phyloP scores from a whole-genome alignment of 92 coral and sea anemone genomes.

The Actinostola sp. region DNA sequence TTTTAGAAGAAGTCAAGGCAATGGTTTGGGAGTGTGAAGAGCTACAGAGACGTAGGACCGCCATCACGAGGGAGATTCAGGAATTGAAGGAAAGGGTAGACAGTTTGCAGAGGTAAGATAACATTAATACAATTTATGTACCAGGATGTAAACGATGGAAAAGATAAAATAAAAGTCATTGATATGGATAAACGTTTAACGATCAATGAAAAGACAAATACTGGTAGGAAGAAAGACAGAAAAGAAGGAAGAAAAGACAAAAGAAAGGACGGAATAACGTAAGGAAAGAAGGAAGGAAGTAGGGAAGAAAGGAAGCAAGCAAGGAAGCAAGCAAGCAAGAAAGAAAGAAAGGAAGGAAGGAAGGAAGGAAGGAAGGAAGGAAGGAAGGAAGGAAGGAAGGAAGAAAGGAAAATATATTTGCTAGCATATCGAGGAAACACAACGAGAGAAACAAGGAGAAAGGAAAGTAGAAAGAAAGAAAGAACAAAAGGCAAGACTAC shows the following conservation, averaged over 20 bases:
- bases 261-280: background rate
- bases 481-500: background rate
- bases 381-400: background rate
- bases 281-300: background rate
- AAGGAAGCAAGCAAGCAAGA: background rate
- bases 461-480: background rate
- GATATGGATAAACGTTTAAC: background rate
- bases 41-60: slow-evolving; percentile 19
- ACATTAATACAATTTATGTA: background rate
- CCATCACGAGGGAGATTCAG: slow-evolving; percentile 3
- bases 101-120: slow-evolving; percentile 17
- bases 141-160: background rate
- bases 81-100: slow-evolving; percentile 34
- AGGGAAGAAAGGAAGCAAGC: background rate
- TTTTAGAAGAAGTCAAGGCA: background rate
- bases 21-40: slow-evolving; percentile 10
- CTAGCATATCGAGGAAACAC: too few species aligned
- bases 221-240: too few species aligned
- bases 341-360: background rate
- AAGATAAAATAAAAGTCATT: background rate
- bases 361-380: background rate
- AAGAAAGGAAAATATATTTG: too few species aligned
- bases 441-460: background rate
- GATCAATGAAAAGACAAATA: too few species aligned
- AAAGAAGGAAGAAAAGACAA: background rate